phyloP scores from a whole-genome alignment of 35 echinoderm and acorn worm genomes.

The Diadema setosum region DNA sequence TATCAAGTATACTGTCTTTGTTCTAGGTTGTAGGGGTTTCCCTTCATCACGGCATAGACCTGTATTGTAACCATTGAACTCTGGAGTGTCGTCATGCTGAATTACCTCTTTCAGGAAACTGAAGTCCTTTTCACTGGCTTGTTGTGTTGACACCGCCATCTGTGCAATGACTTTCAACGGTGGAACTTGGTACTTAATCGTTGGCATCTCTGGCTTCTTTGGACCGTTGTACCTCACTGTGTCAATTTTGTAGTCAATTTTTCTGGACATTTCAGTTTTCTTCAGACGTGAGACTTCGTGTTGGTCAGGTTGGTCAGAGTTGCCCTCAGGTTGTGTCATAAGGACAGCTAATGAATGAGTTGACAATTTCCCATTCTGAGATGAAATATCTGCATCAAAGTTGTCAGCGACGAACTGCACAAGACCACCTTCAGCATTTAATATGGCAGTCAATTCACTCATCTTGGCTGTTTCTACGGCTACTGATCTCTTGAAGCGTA shows the following conservation, averaged over 20 bases:
- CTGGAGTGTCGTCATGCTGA: neutral
- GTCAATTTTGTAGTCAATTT: constrained; percentile 35
- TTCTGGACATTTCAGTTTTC: constrained; percentile 26
- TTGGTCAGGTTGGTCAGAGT: neutral
- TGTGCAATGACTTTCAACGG: constrained; percentile 30
- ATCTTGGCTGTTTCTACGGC: constrained; percentile 5
- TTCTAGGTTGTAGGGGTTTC: neutral
- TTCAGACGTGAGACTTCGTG: constrained; percentile 14
- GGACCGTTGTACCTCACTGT: constrained; percentile 37
- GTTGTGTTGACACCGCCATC: neutral
- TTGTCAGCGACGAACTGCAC: constrained; percentile 58
- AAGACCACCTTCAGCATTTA: constrained; percentile 8
- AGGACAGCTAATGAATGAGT: constrained; percentile 61
- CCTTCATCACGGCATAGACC: neutral
- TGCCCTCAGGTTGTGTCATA: constrained; percentile 29
- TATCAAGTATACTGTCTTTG: constrained; percentile 26
- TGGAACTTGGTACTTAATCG: neutral
- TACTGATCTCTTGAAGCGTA: constrained; percentile 24
- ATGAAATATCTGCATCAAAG: constrained; percentile 66
- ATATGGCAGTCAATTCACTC: neutral
- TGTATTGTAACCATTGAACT: constrained; percentile 56
- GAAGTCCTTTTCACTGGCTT: constrained; percentile 27
- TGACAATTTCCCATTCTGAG: constrained; percentile 46
- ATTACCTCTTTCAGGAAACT: constrained; percentile 35
- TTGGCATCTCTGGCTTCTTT: constrained; percentile 49